Base-by-base conservation (phyloP, 2,888 invertebrate genomes). In the Macaria liturata region DNA sequence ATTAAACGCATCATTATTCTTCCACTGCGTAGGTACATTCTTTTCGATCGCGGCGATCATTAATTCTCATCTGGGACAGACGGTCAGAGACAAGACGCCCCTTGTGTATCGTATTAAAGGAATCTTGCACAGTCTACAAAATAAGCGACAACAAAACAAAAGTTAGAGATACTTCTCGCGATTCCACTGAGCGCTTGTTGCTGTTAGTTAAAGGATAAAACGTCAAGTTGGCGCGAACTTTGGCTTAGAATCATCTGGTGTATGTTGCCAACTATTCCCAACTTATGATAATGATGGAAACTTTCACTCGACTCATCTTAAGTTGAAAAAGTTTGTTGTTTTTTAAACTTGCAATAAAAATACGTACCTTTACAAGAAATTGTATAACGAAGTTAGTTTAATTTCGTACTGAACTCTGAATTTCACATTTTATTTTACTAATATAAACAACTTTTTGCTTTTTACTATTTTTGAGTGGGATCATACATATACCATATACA, bases 21-120 rank as follows among this genome's bases (percentile, higher is more conserved):
- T 63, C n/a, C n/a, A 47, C 42, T n/a, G n/a, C 42, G 8, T 51
- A 44, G 32, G 9, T 40, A 46, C 31, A 32, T 50, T 58, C 50
- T 39, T 54, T 52, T 46, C 55, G 61, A 78, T 75, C 70, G 67
- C 64, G 68, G 63, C 67, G 63, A 80, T 82, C 84, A 85, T 86
- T 85, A 85, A 85, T 84, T 86, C 84, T 85, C 84, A 85, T 85
- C 86, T 81, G 78, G 78, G 78, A 81, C 81, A 78, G 80, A 70
- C 68, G 76, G 74, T 66, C 71, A 74, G 74, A 69, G 66, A 65
- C 68, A 68, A 42, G 42, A 42, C 42, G 42, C 59, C 68, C 57
- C 64, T 57, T 57, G 64, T 65, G 62, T 64, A 47, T 57, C 66
- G 71, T 70, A 39, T 44, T 39, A 42, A 42, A 5, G 45, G 45